Percentiles rank a stretch among this genome's conserved stretches.
Conservation (phyloP, 2,113 vertebrate species). For the Pachycephala philippinensis region DNA sequence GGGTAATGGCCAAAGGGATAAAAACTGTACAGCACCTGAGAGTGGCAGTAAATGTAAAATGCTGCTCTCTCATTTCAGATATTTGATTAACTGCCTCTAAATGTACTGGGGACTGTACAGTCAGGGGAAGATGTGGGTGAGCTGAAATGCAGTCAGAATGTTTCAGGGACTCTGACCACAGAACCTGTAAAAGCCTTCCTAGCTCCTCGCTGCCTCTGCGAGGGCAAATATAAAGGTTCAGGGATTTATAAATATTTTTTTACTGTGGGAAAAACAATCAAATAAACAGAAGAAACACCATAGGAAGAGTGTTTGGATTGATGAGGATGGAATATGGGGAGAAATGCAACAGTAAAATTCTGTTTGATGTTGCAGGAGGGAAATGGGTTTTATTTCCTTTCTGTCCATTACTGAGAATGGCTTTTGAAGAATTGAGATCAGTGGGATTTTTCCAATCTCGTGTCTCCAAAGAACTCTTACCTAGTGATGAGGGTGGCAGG, state of each 20-base stretch:
- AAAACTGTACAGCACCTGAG: slow-evolving; percentile 47
- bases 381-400: background rate
- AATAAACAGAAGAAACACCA: background rate
- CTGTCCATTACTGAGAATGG: background rate
- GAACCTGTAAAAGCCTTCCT: background rate
- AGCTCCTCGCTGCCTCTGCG: background rate
- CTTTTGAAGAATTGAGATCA: background rate
- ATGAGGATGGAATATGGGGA: background rate
- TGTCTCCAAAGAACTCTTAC: background rate
- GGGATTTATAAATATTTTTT: background rate
- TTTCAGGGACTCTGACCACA: background rate
- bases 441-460: background rate
- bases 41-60: slow-evolving; percentile 49
- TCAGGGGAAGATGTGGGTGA: background rate
- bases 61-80: slow-evolving; percentile 42
- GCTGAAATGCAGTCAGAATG: background rate
- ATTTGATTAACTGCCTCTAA: slow-evolving; percentile 43
- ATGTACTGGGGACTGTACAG: background rate
- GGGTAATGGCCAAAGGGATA: slow-evolving; percentile 51
- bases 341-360: background rate
- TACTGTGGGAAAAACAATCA: background rate
- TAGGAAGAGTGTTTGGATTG: background rate
- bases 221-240: background rate
- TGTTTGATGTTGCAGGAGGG: background rate
- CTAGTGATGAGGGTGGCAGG: background rate